phyloP scores from a whole-genome alignment of 92 coral and sea anemone species.

The Epizoanthus scotinus region DNA sequence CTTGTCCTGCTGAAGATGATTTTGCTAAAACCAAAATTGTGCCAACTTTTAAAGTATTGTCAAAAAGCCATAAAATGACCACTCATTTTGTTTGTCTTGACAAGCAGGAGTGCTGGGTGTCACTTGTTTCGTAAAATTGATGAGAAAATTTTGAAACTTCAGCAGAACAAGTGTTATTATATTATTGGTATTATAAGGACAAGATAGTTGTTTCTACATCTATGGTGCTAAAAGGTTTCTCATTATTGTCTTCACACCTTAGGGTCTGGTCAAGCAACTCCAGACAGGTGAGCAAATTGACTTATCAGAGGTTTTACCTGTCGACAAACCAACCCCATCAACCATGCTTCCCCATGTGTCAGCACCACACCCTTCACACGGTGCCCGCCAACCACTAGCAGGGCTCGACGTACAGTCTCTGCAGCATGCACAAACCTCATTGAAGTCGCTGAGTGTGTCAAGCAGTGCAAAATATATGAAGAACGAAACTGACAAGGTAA shows the following conservation, averaged over 20 bases:
- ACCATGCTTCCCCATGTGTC: constrained; percentile 28
- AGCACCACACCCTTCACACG: constrained; percentile 44
- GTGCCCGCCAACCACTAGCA: constrained; percentile 53
- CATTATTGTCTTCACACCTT: not conserved
- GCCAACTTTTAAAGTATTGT: too few species aligned
- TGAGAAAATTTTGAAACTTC: too few species aligned
- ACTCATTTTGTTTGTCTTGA: too few species aligned
- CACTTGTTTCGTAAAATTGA: too few species aligned
- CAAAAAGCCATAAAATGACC: too few species aligned
- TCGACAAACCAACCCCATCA: constrained; percentile 7
- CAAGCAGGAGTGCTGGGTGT: too few species aligned
- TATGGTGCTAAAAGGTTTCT: not conserved
- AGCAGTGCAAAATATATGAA: constrained; percentile 52
- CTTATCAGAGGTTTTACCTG: constrained; percentile 62
- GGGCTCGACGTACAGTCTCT: constrained; percentile 56
- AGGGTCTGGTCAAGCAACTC: constrained; percentile 73
- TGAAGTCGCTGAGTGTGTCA: constrained; percentile 52
- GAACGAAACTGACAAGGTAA: constrained; percentile 30
- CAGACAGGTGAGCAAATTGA: constrained; percentile 66
- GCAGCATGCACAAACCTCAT: constrained; percentile 54
- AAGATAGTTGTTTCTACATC: too few species aligned
- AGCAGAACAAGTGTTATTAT: too few species aligned
- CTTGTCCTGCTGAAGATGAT: too few species aligned
- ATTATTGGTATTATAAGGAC: too few species aligned
- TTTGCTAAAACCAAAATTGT: too few species aligned